Evolutionary conservation across 2,113 vertebrate species (phyloP).

Genomic region (Anarhynchus alexandrinus): DNA sequence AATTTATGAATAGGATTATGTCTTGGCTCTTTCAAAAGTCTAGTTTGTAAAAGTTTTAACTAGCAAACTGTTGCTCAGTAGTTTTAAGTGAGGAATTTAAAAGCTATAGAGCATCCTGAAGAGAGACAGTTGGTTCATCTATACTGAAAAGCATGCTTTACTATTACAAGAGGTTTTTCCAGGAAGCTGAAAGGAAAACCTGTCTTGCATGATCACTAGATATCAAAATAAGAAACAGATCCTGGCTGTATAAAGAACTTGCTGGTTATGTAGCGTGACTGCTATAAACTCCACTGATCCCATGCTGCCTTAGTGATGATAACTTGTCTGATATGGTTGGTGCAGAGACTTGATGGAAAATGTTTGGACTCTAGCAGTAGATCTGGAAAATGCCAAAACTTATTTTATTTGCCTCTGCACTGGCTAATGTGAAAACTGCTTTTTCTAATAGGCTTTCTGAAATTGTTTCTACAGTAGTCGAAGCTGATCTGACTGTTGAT

Average conservation of each 20-base stretch:
- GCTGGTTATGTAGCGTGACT: fast-evolving
- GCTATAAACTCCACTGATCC: not conserved
- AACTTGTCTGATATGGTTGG: too few relatives aligned
- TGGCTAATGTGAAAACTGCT: not conserved
- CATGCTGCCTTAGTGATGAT: too few relatives aligned
- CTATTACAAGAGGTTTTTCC: not conserved
- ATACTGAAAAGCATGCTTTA: not conserved
- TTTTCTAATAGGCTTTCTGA: not conserved
- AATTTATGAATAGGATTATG: not conserved
- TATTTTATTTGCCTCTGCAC: not conserved
- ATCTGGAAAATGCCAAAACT: too few relatives aligned
- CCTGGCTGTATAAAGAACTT: not conserved
- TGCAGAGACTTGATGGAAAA: too few relatives aligned
- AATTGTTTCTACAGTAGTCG: not conserved
- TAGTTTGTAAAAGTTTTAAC: not conserved
- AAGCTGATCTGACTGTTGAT: not conserved
- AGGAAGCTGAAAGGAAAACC: not conserved
- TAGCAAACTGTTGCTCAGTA: not conserved
- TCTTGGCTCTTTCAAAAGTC: not conserved
- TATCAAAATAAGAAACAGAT: too few relatives aligned
- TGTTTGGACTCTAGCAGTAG: too few relatives aligned
- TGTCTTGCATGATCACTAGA: not conserved
- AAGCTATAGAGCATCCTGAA: not conserved
- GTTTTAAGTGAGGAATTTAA: not conserved
- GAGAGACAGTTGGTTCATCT: not conserved